Evolutionary conservation across 2,888 invertebrate species (phyloP).

Genomic region (Hemaris fuciformis): DNA sequence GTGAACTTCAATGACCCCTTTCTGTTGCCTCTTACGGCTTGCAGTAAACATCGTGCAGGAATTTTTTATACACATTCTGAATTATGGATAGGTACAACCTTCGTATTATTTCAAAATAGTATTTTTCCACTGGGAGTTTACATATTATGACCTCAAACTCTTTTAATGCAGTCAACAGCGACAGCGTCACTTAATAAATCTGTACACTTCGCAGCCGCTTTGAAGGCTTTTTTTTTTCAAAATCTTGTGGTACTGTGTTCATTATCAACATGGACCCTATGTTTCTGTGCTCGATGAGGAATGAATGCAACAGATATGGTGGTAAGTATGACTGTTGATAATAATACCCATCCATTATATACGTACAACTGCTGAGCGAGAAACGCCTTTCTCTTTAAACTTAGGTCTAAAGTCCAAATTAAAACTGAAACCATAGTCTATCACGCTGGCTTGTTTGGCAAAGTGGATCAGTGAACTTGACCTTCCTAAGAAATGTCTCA

Average conservation of each 20-base stretch:
- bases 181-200: not conserved
- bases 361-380: too few species aligned
- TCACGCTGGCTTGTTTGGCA: too few species aligned
- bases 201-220: not conserved
- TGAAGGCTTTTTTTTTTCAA: not conserved
- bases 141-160: not conserved
- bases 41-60: not conserved
- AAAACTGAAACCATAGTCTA: too few species aligned
- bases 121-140: not conserved
- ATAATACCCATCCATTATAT: too few species aligned
- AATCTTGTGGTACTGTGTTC: not conserved
- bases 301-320: slow-evolving; percentile 51
- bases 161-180: not conserved
- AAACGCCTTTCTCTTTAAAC: too few species aligned
- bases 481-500: too few species aligned
- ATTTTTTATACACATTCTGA: not conserved
- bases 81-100: too few species aligned
- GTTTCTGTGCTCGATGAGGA: slow-evolving; percentile 40
- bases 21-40: not conserved
- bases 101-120: too few species aligned
- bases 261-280: slow-evolving; percentile 37
- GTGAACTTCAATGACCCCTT: not conserved
- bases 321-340: slow-evolving; percentile 18
- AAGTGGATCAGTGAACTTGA: too few species aligned
- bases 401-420: too few species aligned